phyloP scores from a whole-genome alignment of 2,888 invertebrate genomes.

The Chrysodeixis includens region DNA sequence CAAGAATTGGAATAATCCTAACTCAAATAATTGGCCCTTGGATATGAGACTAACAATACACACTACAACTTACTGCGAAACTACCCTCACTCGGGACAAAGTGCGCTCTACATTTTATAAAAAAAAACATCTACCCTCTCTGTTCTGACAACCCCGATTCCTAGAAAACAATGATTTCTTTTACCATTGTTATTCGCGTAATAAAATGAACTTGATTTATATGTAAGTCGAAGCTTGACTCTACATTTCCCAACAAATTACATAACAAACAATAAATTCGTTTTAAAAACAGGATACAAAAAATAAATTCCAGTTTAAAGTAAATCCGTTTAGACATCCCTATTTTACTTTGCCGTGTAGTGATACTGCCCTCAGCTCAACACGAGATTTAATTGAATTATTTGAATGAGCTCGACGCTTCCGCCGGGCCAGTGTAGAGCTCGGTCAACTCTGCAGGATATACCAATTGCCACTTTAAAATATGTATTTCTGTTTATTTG shows the following conservation, averaged over 20 bases:
- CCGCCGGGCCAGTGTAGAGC: conserved; percentile 72
- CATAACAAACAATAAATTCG: no score
- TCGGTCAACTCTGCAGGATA: conserved; percentile 79
- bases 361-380: conserved; percentile 80
- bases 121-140: background rate
- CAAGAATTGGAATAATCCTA: background rate
- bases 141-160: no score
- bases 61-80: background rate
- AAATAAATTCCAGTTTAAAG: conserved; percentile 16
- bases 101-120: background rate
- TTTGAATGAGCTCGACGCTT: conserved; percentile 87
- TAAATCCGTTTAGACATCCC: conserved; percentile 65
- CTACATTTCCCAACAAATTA: background rate
- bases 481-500: conserved; percentile 72
- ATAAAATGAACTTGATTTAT: no score
- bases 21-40: background rate
- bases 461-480: conserved; percentile 83
- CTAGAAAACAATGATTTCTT: no score
- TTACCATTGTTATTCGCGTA: no score
- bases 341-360: conserved; percentile 76
- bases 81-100: background rate
- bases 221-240: background rate
- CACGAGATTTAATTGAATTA: conserved; percentile 87
- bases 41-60: conserved; percentile 1
- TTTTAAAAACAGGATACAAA: background rate